Percentiles rank a stretch among this genome's conserved stretches.
Evolutionary conservation across 2,888 invertebrate genomes (phyloP).

Genomic region (Ophion ellenae): DNA sequence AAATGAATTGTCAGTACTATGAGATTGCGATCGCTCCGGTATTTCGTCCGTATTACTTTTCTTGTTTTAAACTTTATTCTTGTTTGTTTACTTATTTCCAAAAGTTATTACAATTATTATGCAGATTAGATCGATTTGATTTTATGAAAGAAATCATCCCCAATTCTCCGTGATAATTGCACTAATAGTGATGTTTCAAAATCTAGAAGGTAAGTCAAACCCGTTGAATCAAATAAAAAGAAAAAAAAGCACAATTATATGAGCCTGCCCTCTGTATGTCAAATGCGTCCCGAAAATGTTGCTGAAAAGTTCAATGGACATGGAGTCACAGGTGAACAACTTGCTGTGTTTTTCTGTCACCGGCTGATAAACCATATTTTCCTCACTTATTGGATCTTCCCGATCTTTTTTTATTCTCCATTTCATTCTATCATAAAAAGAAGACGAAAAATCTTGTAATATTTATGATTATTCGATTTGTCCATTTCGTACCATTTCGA

Average conservation of each 20-base stretch:
- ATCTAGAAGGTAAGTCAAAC: slow-evolving; percentile 64
- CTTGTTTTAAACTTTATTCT: slow-evolving; percentile 60
- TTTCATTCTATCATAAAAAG: not conserved
- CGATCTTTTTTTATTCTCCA: not conserved
- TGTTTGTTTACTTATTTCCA: slow-evolving; percentile 49
- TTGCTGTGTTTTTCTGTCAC: not conserved
- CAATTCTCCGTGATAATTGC: slow-evolving; percentile 76
- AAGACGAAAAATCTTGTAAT: too few species aligned
- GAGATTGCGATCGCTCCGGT: slow-evolving; percentile 76
- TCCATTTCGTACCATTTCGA: not conserved
- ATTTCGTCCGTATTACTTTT: slow-evolving; percentile 68
- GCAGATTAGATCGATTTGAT: slow-evolving; percentile 65
- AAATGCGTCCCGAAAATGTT: slow-evolving; percentile 5
- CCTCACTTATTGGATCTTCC: not conserved
- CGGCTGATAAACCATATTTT: not conserved
- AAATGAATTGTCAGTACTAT: slow-evolving; percentile 52
- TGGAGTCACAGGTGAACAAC: slow-evolving; percentile 25
- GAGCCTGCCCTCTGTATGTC: slow-evolving; percentile 30
- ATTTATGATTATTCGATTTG: too few species aligned
- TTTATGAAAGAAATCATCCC: slow-evolving; percentile 79
- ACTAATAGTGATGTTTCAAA: slow-evolving; percentile 57
- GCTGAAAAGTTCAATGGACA: slow-evolving; percentile 8
- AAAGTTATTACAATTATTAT: slow-evolving; percentile 44
- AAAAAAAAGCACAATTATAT: slow-evolving; percentile 21
- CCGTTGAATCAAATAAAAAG: slow-evolving; percentile 62